Base-by-base conservation (phyloP, 2,113 vertebrate genomes). In the Sinosuthora webbiana region DNA sequence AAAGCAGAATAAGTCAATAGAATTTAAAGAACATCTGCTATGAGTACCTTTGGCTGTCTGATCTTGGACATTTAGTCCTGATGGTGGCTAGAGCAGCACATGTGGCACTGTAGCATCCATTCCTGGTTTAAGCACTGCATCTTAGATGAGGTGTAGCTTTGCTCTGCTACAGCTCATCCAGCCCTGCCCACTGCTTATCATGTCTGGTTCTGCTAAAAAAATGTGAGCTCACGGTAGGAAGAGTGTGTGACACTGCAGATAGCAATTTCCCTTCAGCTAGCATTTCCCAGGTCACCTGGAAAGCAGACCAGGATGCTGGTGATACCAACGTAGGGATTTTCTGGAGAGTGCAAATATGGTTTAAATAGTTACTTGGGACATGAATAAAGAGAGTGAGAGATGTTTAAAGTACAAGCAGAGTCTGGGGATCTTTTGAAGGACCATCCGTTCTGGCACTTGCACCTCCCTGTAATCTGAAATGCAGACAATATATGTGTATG, bases 401-500 rank as follows among this genome's bases (percentile, higher is more conserved):
- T 55, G 28, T 45, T 94, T 94, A 80, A 94, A 87, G 52, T 18
- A 24, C 56, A 42, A 55, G 65, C 50, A 49, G 59, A 67, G 27
- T 33, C 74, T 85, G 77, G 27, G 45, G 50, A 87, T 85, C 74
- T 85, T 92, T 69, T 90, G 57, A 69, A 49, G 55, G 53, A 47
- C 77, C 81, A 73, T 83, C 71, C 42, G 0, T 83, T 94, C 45
- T 87, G 79, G 71, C 53, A n/a, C 82, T 93, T 74, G 74, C 59
- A 33, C 50, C 77, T 95, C 70, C 17, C 56, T 79, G 91, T 71
- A 74, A 87, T 82, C 73, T 92, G 70, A 93, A 96, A 92, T 84
- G 50, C 89, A 94, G 91, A 45, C 81, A 73, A 5, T 75, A 7
- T 21, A 10, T 23, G 31, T 33, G 53, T 42, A 24, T 63, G 87